These are phyloP conservation scores for Dynastes tityus DNA, from an alignment of 2,888 invertebrate species.

Conservation along the genomic window DNA sequence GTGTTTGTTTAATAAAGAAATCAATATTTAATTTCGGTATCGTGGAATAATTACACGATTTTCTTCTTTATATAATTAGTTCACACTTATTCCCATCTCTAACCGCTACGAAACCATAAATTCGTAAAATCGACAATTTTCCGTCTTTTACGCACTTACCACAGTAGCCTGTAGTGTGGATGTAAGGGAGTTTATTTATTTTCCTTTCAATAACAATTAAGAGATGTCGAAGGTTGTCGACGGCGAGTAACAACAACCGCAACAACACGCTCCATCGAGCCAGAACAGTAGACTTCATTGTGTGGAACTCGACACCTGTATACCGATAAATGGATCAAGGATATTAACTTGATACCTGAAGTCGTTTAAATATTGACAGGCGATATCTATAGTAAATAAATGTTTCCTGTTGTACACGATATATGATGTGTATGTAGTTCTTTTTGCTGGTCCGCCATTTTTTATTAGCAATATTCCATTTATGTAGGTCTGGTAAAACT, in stretches of 20 bases:
- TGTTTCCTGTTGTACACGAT: slow-evolving; percentile 27
- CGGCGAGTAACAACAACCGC: not conserved
- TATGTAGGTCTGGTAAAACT: not conserved
- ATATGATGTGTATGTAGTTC: not conserved
- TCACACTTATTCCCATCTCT: too few species aligned
- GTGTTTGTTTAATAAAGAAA: slow-evolving; percentile 2
- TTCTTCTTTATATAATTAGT: too few species aligned
- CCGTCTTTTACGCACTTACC: not conserved
- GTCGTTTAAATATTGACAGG: slow-evolving; percentile 39
- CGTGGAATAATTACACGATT: too few species aligned
- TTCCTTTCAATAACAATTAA: slow-evolving; percentile 26
- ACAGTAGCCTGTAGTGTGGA: not conserved
- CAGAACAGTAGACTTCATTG: slow-evolving; percentile 32
- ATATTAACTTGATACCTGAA: slow-evolving; percentile 37
- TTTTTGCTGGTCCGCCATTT: not conserved
- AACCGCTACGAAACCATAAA: too few species aligned
- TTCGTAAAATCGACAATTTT: too few species aligned
- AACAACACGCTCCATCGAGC: slow-evolving; percentile 25
- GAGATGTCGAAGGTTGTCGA: slow-evolving; percentile 24
- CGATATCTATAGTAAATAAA: slow-evolving; percentile 32
- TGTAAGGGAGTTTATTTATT: not conserved
- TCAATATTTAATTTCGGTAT: not conserved
- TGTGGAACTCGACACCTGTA: slow-evolving; percentile 27
- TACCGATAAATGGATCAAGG: slow-evolving; percentile 40
- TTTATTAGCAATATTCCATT: not conserved